These are phyloP conservation scores for Heliconius charithonia DNA, from an alignment of 2,888 invertebrate species.

Conservation along the genomic window DNA sequence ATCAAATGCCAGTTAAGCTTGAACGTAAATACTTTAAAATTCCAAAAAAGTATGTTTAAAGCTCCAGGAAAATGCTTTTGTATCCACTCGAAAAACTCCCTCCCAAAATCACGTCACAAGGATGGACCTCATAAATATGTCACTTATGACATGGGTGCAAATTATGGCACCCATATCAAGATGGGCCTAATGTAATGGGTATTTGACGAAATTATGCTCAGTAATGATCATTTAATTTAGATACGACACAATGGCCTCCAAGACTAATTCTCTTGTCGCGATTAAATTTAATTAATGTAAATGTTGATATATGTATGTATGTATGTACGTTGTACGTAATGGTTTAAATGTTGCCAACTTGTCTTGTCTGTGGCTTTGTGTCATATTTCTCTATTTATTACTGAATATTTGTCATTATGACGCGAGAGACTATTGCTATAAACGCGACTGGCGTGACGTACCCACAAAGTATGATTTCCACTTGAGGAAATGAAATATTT, in stretches of 20 bases:
- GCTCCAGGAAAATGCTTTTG: slow-evolving; percentile 26
- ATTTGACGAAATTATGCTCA: slow-evolving; percentile 39
- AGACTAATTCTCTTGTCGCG: slow-evolving; percentile 33
- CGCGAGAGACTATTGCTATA: no score
- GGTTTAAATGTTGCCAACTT: not conserved
- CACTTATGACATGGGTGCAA: slow-evolving; percentile 52
- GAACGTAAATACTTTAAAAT: not conserved
- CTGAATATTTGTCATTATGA: not conserved
- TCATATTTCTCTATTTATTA: not conserved
- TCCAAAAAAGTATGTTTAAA: not conserved
- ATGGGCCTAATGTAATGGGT: slow-evolving; percentile 38
- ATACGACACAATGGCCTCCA: slow-evolving; percentile 34
- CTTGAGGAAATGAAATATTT: no score
- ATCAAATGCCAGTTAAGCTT: not conserved
- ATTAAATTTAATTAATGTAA: slow-evolving; percentile 27
- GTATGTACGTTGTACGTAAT: not conserved
- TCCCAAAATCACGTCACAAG: slow-evolving; percentile 47
- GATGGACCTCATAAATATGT: slow-evolving; percentile 49
- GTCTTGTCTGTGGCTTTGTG: not conserved
- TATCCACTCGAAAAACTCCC: slow-evolving; percentile 24
- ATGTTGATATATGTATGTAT: not conserved
- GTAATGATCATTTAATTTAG: slow-evolving; percentile 44
- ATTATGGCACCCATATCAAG: slow-evolving; percentile 52
- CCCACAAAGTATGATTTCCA: no score
- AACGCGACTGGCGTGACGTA: no score